Percentiles rank a stretch among this genome's conserved stretches.
Conservation (phyloP, 2,888 invertebrate genomes). For the Lasioglossum lativentre region DNA sequence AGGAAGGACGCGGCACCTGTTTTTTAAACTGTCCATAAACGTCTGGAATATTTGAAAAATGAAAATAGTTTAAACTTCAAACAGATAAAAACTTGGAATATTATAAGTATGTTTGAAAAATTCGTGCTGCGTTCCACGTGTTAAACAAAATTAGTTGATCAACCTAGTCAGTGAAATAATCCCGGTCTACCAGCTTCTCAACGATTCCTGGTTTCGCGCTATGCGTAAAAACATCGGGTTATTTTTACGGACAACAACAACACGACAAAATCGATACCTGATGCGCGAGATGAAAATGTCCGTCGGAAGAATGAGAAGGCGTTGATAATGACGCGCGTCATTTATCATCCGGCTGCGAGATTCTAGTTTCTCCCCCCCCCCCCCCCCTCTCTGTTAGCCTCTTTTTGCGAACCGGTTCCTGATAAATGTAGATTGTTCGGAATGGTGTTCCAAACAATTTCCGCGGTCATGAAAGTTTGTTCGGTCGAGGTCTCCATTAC, state of each 20-base stretch:
- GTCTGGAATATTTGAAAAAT: no score
- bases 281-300: constrained; percentile 28
- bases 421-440: constrained; percentile 62
- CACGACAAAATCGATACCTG: constrained; percentile 38
- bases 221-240: background rate
- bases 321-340: constrained; percentile 43
- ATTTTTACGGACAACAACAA: constrained; percentile 31
- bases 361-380: background rate
- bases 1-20: no score
- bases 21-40: no score
- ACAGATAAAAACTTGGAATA: no score
- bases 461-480: constrained; percentile 42
- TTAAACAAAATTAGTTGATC: background rate
- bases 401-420: constrained; percentile 1
- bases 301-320: constrained; percentile 23
- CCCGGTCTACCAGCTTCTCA: background rate
- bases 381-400: background rate
- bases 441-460: constrained; percentile 46
- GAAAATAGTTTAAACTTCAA: no score
- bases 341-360: constrained; percentile 22
- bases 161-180: no score
- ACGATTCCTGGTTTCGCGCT: background rate
- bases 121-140: background rate
- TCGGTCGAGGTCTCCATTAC: constrained; percentile 61
- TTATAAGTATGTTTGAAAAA: background rate